A percentile compares a stretch with the other conserved stretches of the same genome.
phyloP scores from a whole-genome alignment of 2,888 invertebrate genomes.

The Axea sp. region DNA sequence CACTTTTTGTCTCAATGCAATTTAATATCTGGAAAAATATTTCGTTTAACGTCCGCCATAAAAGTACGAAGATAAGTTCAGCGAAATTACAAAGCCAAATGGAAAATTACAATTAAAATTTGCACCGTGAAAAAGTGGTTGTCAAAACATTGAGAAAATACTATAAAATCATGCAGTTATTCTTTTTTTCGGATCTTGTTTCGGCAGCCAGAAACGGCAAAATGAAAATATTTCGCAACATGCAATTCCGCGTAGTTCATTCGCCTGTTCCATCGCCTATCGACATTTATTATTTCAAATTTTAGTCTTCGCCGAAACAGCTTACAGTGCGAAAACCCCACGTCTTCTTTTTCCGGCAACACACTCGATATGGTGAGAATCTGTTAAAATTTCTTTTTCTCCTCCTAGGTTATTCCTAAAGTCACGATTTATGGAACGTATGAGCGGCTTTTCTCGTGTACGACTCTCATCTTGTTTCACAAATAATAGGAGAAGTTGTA shows the following conservation, averaged over 20 bases:
- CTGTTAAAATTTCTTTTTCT: conserved; percentile 46
- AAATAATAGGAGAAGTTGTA: conserved; percentile 67
- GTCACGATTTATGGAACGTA: conserved; percentile 61
- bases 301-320: conserved; percentile 18
- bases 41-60: neutral
- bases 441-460: conserved; percentile 61
- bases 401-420: conserved; percentile 40
- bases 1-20: conserved; percentile 12
- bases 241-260: conserved; percentile 8
- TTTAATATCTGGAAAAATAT: conserved; percentile 28
- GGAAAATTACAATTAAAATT: too few species aligned
- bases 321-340: conserved; percentile 35
- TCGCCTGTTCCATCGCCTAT: neutral
- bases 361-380: conserved; percentile 35
- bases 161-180: too few species aligned
- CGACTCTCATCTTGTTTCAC: conserved; percentile 59
- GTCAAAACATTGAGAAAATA: too few species aligned
- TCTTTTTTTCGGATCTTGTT: too few species aligned
- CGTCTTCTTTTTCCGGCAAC: conserved; percentile 32
- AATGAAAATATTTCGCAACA: too few species aligned
- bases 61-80: too few species aligned
- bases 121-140: too few species aligned
- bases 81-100: too few species aligned
- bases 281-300: conserved; percentile 44
- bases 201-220: too few species aligned